Base-by-base conservation (phyloP, 2,888 invertebrate species). In the Cerceris rybyensis region DNA sequence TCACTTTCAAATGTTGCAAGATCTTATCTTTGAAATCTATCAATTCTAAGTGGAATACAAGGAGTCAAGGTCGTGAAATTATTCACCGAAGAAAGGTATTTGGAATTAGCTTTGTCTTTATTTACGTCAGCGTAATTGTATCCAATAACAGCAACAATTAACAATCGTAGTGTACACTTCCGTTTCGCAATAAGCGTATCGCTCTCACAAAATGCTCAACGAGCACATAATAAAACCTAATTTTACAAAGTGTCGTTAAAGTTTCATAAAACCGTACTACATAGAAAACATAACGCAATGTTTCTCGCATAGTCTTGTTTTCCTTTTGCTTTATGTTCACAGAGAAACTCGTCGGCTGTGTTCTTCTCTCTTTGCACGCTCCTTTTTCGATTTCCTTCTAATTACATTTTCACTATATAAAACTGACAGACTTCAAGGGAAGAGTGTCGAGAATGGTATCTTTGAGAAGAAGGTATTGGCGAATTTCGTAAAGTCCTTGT, bases 401-500 rank as follows among this genome's bases (percentile, higher is more conserved):
- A 63, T 63, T 54, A 17, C 28, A 60, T 54, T 46, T 7, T 28
- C 28, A 9, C 64, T 73, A 69, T 8, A 0, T 28, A 16, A 57
- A 13, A 6, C 9, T 13, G n/a, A 54, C 14, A 13, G 0, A 0
- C 7, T 7, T 79, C 71, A 92, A 64, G 92, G 91, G 75, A 92
- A 92, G 13, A 85, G 76, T 59, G 88, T 85, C 13, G 90, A 83
- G 74, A 89, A 91, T 2, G 92, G 86, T 9, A 92, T 58, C 80
- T 91, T 90, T 0, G 92, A 89, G 73, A 94, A 92, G 86, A 95
- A 93, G 87, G 93, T 93, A 86, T 95, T 95, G 17, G 93, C 91
- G 55, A 94, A 87, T 43, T 93, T 93, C n/a, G 93, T 90, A 55
- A 95, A 93, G 43, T 93, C 92, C 85, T 91, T 93, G 82, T 94